Base-by-base conservation (phyloP, 2,113 vertebrate species). In the Carassius carassius region DNA sequence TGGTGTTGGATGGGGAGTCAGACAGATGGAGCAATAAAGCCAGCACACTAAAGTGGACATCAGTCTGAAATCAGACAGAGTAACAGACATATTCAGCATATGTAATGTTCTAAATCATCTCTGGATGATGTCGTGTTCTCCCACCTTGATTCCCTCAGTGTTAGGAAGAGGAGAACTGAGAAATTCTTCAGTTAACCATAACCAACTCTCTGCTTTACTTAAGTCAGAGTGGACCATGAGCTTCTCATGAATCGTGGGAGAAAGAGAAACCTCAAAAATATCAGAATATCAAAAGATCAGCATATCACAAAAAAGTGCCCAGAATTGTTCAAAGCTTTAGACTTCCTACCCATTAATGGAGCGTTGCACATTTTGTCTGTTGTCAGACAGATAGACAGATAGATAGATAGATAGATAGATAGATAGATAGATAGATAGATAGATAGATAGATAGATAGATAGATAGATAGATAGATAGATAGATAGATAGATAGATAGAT, bases 161-260 rank as follows among this genome's bases (percentile, higher is more conserved):
- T 91, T 94, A 0, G 95, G 95, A 70, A 99, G 95, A 0, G 96
- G 93, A 0, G 94, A 95, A 85, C 94, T 95, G 78, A 99, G 93
- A 92, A 99, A 99, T 84, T 97, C 95, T 21, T 97, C 93, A 25
- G 96, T 98, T 87, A 99, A 90, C 74, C 93, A 95, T 88, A 90
- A 95, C 98, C 98, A 99, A 87, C 96, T 99, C 88, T 94, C 95
- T 75, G 98, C 98, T 95, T 98, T 99, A 89, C 91, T 93, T 82
- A 98, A 90, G 88, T 99, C 98, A 29, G 98, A 99, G 92, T 99
- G 97, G 85, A 99, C 93, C 93, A 97, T 89, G 70, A 99, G 93
- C 89, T 99, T 99, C 86, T 98, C 97, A 87, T 98, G 93, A 92
- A 99, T 97, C 88, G 98, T 99, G 89, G 89, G 84, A 60, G 88